Evolutionary conservation across 2,113 vertebrate species (phyloP).

Genomic region (Lophius piscatorius): DNA sequence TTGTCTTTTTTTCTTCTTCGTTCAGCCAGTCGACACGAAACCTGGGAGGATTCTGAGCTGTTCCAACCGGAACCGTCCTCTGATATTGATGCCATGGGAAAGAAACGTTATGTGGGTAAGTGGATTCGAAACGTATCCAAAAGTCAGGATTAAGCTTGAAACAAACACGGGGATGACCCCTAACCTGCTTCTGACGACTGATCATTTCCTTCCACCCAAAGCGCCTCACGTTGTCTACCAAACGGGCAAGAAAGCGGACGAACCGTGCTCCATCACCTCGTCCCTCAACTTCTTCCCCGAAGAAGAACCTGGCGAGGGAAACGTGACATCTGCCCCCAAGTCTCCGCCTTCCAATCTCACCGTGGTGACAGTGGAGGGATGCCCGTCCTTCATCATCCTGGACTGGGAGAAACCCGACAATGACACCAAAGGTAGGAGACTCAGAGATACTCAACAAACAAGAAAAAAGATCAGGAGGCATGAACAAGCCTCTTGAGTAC

Average conservation of each 20-base stretch:
- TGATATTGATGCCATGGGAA: conserved; percentile 89
- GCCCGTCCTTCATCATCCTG: conserved; percentile 91
- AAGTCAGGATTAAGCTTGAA: neutral
- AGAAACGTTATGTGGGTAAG: conserved; percentile 89
- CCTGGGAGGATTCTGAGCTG: conserved; percentile 84
- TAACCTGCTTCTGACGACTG: neutral
- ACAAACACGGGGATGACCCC: too few relatives aligned
- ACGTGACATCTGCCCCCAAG: conserved; percentile 83
- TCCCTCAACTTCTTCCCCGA: conserved; percentile 87
- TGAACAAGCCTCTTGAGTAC: too few relatives aligned
- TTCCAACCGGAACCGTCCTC: conserved; percentile 88
- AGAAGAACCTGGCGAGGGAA: conserved; percentile 75
- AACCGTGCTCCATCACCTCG: conserved; percentile 94
- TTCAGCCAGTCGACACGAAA: conserved; percentile 57
- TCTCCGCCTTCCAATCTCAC: conserved; percentile 92
- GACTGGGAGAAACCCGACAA: conserved; percentile 92
- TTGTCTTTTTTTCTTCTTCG: neutral
- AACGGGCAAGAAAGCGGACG: conserved; percentile 86
- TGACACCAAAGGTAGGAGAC: conserved; percentile 87
- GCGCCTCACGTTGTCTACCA: conserved; percentile 91
- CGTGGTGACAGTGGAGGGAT: conserved; percentile 94
- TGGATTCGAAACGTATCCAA: neutral
- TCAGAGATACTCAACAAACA: too few relatives aligned
- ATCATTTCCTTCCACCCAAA: conserved; percentile 40
- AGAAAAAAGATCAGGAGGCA: too few relatives aligned